phyloP scores from a whole-genome alignment of 2,797 vertebrate species.

The Pteronotus mesoamericanus region DNA sequence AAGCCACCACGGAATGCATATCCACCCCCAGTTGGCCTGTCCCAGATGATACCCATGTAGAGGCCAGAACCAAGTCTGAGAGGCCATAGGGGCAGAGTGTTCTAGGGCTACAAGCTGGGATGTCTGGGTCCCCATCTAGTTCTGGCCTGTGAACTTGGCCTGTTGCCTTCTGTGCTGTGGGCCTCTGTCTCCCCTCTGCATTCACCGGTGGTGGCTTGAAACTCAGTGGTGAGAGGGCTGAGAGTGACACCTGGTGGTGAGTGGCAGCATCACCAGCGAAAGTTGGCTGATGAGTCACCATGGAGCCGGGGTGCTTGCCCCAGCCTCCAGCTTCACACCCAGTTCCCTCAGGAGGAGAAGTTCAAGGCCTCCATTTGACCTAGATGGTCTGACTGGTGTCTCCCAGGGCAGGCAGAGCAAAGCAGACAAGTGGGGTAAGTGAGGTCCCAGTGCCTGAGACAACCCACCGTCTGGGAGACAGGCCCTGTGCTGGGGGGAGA shows the following conservation, averaged over 20 bases:
- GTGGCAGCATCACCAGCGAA: not conserved
- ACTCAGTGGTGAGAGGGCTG: not conserved
- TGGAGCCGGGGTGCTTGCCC: not conserved
- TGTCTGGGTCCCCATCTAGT: rapidly evolving
- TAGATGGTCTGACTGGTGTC: not conserved
- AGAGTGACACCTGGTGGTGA: constrained; percentile 49
- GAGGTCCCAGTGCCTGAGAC: not conserved
- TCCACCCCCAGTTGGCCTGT: not conserved
- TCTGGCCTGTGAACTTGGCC: not conserved
- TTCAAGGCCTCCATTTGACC: not conserved
- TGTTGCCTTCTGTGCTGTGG: rapidly evolving
- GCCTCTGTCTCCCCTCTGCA: no score
- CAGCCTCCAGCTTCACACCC: not conserved
- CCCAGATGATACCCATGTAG: not conserved
- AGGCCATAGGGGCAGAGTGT: not conserved
- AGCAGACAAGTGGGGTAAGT: not conserved
- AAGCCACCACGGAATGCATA: rapidly evolving
- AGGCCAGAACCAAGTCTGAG: no score
- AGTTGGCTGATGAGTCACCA: rapidly evolving
- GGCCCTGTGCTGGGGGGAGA: not conserved
- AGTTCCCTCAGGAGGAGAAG: not conserved
- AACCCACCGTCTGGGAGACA: not conserved
- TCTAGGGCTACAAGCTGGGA: not conserved
- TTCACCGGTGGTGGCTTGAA: rapidly evolving
- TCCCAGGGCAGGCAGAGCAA: not conserved